These are phyloP conservation scores for Tupaia chinensis DNA, from an alignment of 2,113 vertebrate genomes.

Conservation along the genomic window DNA sequence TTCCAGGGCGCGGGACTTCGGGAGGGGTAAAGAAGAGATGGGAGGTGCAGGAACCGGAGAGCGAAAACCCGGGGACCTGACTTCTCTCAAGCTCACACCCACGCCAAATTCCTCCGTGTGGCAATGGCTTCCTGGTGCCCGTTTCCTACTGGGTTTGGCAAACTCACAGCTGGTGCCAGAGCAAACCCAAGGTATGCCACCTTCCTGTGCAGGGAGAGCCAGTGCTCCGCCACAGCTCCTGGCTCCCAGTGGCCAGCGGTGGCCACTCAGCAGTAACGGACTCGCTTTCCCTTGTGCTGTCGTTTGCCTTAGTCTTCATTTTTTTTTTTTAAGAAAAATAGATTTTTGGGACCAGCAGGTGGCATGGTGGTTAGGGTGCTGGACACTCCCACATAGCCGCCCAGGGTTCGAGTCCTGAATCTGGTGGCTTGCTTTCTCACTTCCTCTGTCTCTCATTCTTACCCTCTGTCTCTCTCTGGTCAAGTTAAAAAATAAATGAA, in stretches of 20 bases:
- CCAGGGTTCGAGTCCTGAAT: too few species aligned
- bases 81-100: not conserved
- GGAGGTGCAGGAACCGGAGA: not conserved
- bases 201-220: not conserved
- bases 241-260: not conserved
- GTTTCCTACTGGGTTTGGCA: not conserved
- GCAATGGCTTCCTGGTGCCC: not conserved
- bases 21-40: not conserved
- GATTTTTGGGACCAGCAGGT: too few species aligned
- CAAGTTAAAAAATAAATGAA: too few species aligned
- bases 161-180: not conserved
- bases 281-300: not conserved
- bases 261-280: not conserved
- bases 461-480: too few species aligned
- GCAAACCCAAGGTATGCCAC: not conserved
- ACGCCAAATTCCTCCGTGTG: not conserved
- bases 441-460: too few species aligned
- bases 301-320: not conserved
- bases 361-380: too few species aligned
- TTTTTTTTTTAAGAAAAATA: too few species aligned
- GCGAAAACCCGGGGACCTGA: not conserved
- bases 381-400: too few species aligned
- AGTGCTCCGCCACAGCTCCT: not conserved
- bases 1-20: not conserved
- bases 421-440: too few species aligned